Base-by-base conservation (phyloP, 2,888 invertebrate species). In the Laspeyria flexula region DNA sequence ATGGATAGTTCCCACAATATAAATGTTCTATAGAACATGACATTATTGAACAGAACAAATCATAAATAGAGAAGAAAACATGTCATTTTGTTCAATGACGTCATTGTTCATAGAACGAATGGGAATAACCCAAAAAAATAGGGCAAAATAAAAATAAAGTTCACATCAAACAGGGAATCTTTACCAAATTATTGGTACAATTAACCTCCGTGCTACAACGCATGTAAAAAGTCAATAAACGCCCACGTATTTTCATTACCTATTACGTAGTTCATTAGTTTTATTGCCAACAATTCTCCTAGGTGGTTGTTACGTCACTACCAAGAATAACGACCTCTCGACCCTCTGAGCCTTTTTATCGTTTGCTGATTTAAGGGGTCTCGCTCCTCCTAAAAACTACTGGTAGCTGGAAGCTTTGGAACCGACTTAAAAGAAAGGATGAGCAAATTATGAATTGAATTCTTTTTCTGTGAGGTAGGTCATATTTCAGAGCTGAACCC, bases 191-290 rank as follows among this genome's bases (percentile, higher is more conserved):
- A 34, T 18, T 34, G 39, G 23, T 16, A 57, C 47, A 57, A 65
- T 57, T 57, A 65, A 47, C 34, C 1, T 1, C 13, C 2, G 18
- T 18, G n/a, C 10, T 18, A 54, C 49, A n/a, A 38, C 29, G 40
- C 16, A 42, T 49, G 46, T 54, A 46, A 55, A 60, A 48, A 42
- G 50, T 45, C 54, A 55, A 16, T 65, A 55, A 69, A 70, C 55
- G 48, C 55, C 62, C 13, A 42, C 70, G 30, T 31, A 47, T 55
- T 69, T 66, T 62, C 66, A 62, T 59, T 58, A 46, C n/a, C n/a
- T 45, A 62, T 66, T 53, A 65, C 39, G 31, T 43, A 65, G 39
- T 53, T 62, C 65, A 58, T 66, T 66, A 70, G 52, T 69, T 65
- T 65, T 65, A 65, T 65, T 61, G 43, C 70, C 30, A 48, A 45